Conservation (phyloP, 2,113 vertebrate species). For the Hemiscyllium ocellatum region DNA sequence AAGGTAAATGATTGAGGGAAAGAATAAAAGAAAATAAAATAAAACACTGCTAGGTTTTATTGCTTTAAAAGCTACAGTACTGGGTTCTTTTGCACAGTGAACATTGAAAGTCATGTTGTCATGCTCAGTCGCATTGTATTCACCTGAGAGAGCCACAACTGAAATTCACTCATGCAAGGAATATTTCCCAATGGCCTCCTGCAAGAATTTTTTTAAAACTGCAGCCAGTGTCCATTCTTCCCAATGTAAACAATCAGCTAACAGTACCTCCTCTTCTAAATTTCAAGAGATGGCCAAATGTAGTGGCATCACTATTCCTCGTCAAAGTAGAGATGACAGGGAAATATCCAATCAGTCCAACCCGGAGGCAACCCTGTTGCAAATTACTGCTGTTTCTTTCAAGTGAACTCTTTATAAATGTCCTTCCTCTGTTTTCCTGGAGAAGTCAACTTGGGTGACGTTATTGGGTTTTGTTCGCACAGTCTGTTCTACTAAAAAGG, state of each 20-base stretch:
- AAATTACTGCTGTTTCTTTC: neutral
- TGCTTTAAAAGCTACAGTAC: neutral
- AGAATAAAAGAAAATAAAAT: neutral
- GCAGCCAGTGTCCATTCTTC: neutral
- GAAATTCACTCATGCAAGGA: neutral
- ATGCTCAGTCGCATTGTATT: neutral
- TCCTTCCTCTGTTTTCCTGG: neutral
- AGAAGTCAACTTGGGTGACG: neutral
- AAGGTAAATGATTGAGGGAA: neutral
- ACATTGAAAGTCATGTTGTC: neutral
- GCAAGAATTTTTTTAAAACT: neutral
- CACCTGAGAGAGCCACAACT: neutral
- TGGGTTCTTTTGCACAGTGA: neutral
- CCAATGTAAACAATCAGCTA: neutral
- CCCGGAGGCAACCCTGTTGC: neutral
- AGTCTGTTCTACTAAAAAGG: neutral
- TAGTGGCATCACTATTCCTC: neutral
- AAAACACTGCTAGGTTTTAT: neutral
- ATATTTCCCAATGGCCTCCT: neutral
- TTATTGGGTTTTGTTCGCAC: neutral
- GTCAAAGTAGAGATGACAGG: neutral
- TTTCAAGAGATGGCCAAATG: neutral
- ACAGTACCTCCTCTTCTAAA: neutral
- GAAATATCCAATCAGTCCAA: neutral
- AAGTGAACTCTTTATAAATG: neutral